Percentiles rank a stretch among this genome's conserved stretches.
Conservation (phyloP, 2,797 vertebrate species). For the Euphonia xanthogaster region DNA sequence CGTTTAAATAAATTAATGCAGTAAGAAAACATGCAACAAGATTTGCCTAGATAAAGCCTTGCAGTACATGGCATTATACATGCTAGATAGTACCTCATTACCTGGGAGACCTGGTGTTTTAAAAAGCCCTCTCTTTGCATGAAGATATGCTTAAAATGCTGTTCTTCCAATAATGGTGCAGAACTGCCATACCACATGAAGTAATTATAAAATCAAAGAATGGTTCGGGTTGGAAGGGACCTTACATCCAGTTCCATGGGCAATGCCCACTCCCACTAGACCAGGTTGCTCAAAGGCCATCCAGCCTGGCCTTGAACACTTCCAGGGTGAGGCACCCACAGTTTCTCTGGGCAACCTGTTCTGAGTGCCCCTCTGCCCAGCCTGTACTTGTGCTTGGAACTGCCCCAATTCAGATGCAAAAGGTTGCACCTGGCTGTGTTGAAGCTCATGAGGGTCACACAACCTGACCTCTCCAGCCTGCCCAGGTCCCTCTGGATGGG, state of each 20-base stretch:
- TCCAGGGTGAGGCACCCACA: neutral
- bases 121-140: neutral
- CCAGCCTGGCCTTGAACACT: neutral
- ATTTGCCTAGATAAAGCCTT: neutral
- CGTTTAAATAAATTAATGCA: neutral
- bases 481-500: neutral
- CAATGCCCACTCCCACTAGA: neutral
- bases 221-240: neutral
- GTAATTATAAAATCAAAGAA: neutral
- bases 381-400: accelerated
- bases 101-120: neutral
- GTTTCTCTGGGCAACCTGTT: neutral
- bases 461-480: neutral
- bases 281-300: neutral
- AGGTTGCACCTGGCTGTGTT: accelerated
- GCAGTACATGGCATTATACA: neutral
- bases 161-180: neutral
- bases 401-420: neutral
- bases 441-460: neutral
- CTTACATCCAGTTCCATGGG: neutral
- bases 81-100: neutral
- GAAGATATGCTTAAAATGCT: neutral
- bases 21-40: neutral
- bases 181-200: neutral
- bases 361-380: neutral